These are phyloP conservation scores for Phylloscopus collybita DNA, from an alignment of 2,797 vertebrate genomes.

Conservation along the genomic window DNA sequence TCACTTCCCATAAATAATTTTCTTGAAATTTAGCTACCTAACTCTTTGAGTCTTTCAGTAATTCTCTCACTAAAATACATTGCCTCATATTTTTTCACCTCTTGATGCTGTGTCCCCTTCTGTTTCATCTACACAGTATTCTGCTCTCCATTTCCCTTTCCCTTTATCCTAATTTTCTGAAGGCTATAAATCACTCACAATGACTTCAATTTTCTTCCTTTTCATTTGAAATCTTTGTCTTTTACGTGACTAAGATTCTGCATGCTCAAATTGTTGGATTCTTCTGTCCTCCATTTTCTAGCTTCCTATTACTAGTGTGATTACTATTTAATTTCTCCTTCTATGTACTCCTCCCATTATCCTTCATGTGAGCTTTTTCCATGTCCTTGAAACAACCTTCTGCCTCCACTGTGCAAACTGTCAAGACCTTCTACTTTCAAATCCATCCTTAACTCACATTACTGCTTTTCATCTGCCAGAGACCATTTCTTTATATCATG, in stretches of 20 bases:
- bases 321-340: neutral
- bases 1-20: neutral
- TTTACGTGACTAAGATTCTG: neutral
- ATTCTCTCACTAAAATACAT: neutral
- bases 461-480: neutral
- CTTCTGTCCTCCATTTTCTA: neutral
- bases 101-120: neutral
- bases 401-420: neutral
- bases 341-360: neutral
- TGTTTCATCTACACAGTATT: neutral
- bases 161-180: neutral
- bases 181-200: neutral
- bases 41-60: neutral
- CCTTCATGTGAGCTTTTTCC: neutral
- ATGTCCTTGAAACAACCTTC: neutral
- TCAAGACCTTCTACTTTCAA: neutral
- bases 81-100: neutral
- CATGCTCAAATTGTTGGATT: neutral
- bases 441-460: neutral
- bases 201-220: neutral
- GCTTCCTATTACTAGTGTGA: neutral
- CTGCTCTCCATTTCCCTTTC: neutral
- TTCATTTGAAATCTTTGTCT: neutral
- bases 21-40: neutral
- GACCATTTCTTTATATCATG: neutral